Evolutionary conservation across 2,113 vertebrate genomes (phyloP).

Genomic region (Corythoichthys intestinalis): DNA sequence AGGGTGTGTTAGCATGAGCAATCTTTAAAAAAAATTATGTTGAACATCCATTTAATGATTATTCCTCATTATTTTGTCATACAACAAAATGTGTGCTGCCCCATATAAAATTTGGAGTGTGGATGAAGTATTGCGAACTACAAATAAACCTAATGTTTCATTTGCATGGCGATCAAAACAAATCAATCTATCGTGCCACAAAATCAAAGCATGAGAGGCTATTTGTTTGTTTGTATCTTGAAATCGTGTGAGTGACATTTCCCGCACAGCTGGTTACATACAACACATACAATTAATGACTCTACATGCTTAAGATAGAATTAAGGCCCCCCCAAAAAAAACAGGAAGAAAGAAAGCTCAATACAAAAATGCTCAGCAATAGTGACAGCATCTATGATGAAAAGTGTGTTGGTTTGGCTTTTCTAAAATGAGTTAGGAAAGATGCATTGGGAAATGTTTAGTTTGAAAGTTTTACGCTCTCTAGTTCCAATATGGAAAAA

Average conservation of each 20-base stretch:
- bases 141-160: background rate
- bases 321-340: conserved; percentile 49
- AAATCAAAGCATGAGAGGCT: background rate
- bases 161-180: background rate
- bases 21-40: background rate
- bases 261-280: background rate
- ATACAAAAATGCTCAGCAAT: background rate
- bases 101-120: background rate
- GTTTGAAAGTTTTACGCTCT: conserved; percentile 39
- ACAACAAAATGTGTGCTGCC: background rate
- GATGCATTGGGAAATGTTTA: conserved; percentile 29
- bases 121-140: background rate
- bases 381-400: conserved; percentile 7
- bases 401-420: conserved; percentile 18
- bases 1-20: background rate
- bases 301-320: background rate
- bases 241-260: background rate
- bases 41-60: background rate
- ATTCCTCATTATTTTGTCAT: background rate
- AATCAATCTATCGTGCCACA: background rate
- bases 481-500: conserved; percentile 58
- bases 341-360: background rate
- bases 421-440: conserved; percentile 31
- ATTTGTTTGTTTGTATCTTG: background rate
- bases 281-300: conserved; percentile 11